Base-by-base conservation (phyloP, 53 echinoderm and acorn worm species). In the Arbacia lixula region DNA sequence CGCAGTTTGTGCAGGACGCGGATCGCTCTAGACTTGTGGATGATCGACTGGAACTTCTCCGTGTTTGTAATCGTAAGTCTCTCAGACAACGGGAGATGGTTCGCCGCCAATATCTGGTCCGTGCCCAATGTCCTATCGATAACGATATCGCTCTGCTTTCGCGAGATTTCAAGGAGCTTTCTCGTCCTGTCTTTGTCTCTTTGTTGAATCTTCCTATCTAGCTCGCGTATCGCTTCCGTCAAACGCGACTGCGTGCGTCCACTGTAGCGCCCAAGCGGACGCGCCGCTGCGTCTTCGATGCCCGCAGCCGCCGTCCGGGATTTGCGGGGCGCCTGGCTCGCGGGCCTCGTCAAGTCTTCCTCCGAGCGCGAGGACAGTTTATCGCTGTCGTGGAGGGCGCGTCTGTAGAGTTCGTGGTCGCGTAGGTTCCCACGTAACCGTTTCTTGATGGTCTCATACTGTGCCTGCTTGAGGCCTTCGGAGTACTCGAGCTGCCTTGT, bases 341-440 rank as follows among this genome's bases (percentile, higher is more conserved):
- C 3, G 0, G 32, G 21, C 33, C 16, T 53, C 53, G 43, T 26
- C 26, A 69, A 21, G 35, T 74, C 74, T 17, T 26, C 53, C 19
- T 74, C 51, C 0, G 74, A 74, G 33, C 20, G 50, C 2, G 74
- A 74, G 32, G 42, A 43, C 2, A 52, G 32, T 36, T 43, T 51
- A 6, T 51, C 6, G 46, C 84, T 84, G 40, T 76, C 60, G 6
- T 37, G 42, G 5, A 91, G 41, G 5, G 91, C 91, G 28, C 85
- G 68, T 52, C 46, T 85, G 68, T 91, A 91, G 54, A 88, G 55
- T 20, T 75, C 81, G 46, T 91, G 88, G 40, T 91, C 88, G 62
- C 71, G 85, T 0, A 91, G 80, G 3, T 85, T 91, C 28, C 62
- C 40, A 43, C 79, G 76, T 0, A 91, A 73, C n/a, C 83, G 75